These are phyloP conservation scores for Papilio glaucus DNA, from an alignment of 1,140 invertebrate genomes.

Conservation along the genomic window DNA sequence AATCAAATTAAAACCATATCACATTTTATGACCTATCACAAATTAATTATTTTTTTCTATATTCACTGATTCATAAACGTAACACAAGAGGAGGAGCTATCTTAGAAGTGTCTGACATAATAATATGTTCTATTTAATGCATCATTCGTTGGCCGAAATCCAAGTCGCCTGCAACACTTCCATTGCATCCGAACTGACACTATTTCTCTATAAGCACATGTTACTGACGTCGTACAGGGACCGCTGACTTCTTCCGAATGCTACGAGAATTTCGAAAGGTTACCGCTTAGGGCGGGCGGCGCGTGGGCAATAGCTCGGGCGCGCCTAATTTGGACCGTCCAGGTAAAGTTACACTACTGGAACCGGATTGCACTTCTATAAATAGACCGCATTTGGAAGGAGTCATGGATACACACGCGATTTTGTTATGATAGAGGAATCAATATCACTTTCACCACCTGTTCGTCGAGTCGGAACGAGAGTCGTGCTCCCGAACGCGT, in stretches of 20 bases:
- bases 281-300: slow-evolving; percentile 57
- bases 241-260: slow-evolving; percentile 61
- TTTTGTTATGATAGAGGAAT: slow-evolving; percentile 48
- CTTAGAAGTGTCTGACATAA: slow-evolving; percentile 62
- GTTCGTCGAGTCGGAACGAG: slow-evolving; percentile 82
- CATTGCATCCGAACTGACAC: slow-evolving; percentile 70
- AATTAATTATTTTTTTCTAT: background rate
- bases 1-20: slow-evolving; percentile 15
- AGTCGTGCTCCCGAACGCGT: slow-evolving; percentile 77
- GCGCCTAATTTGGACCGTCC: slow-evolving; percentile 82
- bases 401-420: slow-evolving; percentile 66
- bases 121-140: slow-evolving; percentile 68
- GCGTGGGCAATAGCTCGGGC: slow-evolving; percentile 60
- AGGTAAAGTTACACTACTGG: slow-evolving; percentile 81
- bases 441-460: slow-evolving; percentile 78
- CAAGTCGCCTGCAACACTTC: slow-evolving; percentile 74
- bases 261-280: slow-evolving; percentile 46
- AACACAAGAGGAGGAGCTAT: slow-evolving; percentile 36
- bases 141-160: slow-evolving; percentile 69
- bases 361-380: slow-evolving; percentile 73
- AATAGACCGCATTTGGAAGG: slow-evolving; percentile 72
- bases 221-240: slow-evolving; percentile 54
- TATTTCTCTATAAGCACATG: slow-evolving; percentile 68
- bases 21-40: background rate
- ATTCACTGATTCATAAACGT: slow-evolving; percentile 15